A percentile compares a stretch with the other conserved stretches of the same genome.
These are phyloP conservation scores for Marmota flaviventris DNA, from an alignment of 2,113 vertebrate species.

Conservation along the genomic window DNA sequence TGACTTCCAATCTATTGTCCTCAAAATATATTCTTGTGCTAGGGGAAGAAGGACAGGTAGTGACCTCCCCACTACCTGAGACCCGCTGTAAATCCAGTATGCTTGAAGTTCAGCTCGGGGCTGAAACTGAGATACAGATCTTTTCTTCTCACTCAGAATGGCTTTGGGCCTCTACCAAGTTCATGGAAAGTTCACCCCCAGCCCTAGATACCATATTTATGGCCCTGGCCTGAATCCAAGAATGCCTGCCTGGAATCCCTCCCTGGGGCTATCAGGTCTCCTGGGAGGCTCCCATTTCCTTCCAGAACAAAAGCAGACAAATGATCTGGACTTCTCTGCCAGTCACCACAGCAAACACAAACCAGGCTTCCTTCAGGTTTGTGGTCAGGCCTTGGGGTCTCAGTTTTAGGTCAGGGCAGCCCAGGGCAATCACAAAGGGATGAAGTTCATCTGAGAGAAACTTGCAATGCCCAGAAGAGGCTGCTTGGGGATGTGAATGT, in stretches of 20 bases:
- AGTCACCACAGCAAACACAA: conserved; percentile 2
- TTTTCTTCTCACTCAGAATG: neutral
- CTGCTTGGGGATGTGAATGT: fast-evolving
- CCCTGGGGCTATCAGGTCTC: neutral
- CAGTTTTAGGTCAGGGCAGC: neutral
- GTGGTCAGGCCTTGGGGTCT: neutral
- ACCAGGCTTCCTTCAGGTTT: neutral
- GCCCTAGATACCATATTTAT: neutral
- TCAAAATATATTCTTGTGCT: neutral
- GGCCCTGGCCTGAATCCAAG: neutral
- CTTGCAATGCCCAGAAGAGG: neutral
- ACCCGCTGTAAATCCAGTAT: no score
- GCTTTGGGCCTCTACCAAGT: neutral
- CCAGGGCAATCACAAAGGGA: neutral
- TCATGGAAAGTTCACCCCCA: neutral
- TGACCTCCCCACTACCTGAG: neutral
- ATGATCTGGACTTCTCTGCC: neutral
- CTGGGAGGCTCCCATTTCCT: conserved; percentile 16
- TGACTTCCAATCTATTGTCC: neutral
- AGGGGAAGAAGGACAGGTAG: neutral
- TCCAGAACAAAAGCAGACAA: conserved; percentile 37
- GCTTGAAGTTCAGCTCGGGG: neutral
- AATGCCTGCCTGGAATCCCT: neutral
- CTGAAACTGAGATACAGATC: neutral
- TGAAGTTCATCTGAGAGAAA: neutral